These are phyloP conservation scores for Chaetodon auriga DNA, from an alignment of 2,113 vertebrate species.

Conservation along the genomic window DNA sequence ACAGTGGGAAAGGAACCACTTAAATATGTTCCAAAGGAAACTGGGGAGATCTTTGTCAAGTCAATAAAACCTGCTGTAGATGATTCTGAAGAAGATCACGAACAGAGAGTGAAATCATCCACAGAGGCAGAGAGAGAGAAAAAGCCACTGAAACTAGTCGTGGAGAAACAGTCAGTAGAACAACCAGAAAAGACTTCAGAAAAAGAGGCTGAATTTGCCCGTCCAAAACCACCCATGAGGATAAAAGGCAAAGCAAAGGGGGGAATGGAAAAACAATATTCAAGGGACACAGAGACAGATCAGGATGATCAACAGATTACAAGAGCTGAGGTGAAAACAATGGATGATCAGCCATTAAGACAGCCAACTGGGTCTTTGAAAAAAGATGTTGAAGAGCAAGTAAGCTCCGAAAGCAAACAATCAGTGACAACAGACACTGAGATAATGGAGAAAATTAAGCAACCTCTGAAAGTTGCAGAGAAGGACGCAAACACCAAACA, in stretches of 20 bases:
- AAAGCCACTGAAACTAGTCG: background rate
- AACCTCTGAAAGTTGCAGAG: conserved; percentile 23
- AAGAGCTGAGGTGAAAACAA: conserved; percentile 2
- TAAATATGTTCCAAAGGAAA: conserved; percentile 23
- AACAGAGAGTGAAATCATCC: conserved; percentile 20
- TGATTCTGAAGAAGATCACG: conserved; percentile 30
- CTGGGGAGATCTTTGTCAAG: conserved; percentile 48
- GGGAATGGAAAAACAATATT: conserved; percentile 57
- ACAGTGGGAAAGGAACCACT: background rate
- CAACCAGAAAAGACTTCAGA: conserved; percentile 13
- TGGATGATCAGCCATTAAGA: conserved; percentile 7
- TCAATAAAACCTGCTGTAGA: conserved; percentile 7
- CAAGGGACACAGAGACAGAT: conserved; percentile 69
- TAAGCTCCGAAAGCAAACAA: conserved; percentile 29
- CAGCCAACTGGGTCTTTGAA: conserved; percentile 1
- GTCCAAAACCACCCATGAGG: conserved; percentile 72
- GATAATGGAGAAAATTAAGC: conserved; percentile 13
- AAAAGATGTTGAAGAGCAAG: conserved; percentile 50
- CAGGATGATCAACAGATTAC: conserved; percentile 54
- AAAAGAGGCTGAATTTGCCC: conserved; percentile 1
- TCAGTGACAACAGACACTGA: conserved; percentile 27
- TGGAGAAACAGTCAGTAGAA: conserved; percentile 34
- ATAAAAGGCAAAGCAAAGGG: conserved; percentile 64
- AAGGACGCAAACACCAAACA: conserved; percentile 10
- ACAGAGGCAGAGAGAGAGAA: conserved; percentile 12